Evolutionary conservation across 2,113 vertebrate species (phyloP).

Genomic region (Sapajus apella): DNA sequence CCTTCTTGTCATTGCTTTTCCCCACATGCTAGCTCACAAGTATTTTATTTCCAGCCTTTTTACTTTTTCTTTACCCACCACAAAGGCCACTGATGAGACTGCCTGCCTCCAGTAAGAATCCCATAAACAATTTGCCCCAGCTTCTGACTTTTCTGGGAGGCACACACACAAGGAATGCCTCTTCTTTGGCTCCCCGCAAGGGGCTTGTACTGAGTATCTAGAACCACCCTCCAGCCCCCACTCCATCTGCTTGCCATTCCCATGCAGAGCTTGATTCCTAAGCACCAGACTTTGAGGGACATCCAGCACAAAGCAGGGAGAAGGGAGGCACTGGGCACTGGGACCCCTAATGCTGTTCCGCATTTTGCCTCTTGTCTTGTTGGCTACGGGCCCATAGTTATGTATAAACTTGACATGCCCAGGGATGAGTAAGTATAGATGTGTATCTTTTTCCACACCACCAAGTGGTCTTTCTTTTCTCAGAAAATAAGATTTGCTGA

Average conservation of each 20-base stretch:
- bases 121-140: not conserved
- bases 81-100: not conserved
- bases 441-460: not conserved
- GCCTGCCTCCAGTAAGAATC: not conserved
- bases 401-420: not conserved
- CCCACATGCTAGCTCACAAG: not conserved
- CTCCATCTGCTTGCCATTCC: not conserved
- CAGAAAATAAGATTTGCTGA: slow-evolving; percentile 12
- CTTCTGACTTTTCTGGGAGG: slow-evolving; percentile 35
- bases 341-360: not conserved
- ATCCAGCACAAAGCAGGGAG: not conserved
- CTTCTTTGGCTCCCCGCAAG: not conserved
- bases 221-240: not conserved
- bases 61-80: not conserved
- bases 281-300: not conserved
- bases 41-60: slow-evolving; percentile 40
- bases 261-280: not conserved
- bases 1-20: not conserved
- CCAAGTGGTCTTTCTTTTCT: not conserved
- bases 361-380: not conserved
- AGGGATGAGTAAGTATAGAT: not conserved
- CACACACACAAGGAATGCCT: not conserved
- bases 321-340: not conserved
- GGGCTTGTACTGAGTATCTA: not conserved
- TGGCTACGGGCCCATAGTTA: not conserved